These are phyloP conservation scores for Physella acuta DNA, from an alignment of 1,140 invertebrate species.

Conservation along the genomic window DNA sequence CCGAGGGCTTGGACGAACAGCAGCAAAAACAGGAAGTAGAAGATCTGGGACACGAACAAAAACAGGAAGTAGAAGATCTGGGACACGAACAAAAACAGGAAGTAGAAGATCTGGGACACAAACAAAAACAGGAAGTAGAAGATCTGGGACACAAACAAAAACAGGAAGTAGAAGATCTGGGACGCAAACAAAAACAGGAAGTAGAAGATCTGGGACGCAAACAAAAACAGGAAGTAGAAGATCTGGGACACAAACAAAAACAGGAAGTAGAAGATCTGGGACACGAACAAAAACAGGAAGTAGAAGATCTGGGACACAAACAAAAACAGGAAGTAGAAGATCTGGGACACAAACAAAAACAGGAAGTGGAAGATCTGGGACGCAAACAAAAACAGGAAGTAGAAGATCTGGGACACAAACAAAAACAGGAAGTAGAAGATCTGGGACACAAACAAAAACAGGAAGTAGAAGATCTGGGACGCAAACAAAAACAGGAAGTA, in stretches of 20 bases:
- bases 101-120: constrained; percentile 60
- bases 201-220: constrained; percentile 60
- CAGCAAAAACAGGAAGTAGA: constrained; percentile 58
- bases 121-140: constrained; percentile 59
- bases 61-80: constrained; percentile 60
- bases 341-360: constrained; percentile 58
- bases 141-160: constrained; percentile 57
- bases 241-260: constrained; percentile 59
- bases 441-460: constrained; percentile 58
- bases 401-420: constrained; percentile 59
- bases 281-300: constrained; percentile 56
- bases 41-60: constrained; percentile 56
- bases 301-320: constrained; percentile 60
- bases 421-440: constrained; percentile 60
- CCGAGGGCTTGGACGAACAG: constrained; percentile 57
- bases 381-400: constrained; percentile 56
- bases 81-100: constrained; percentile 57
- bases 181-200: constrained; percentile 58
- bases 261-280: constrained; percentile 59
- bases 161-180: constrained; percentile 59
- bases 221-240: constrained; percentile 59
- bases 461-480: constrained; percentile 60
- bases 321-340: constrained; percentile 60
- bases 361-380: constrained; percentile 61
- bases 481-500: constrained; percentile 58